These are phyloP conservation scores for Myopa testacea DNA, from an alignment of 2,888 invertebrate genomes.

Conservation along the genomic window DNA sequence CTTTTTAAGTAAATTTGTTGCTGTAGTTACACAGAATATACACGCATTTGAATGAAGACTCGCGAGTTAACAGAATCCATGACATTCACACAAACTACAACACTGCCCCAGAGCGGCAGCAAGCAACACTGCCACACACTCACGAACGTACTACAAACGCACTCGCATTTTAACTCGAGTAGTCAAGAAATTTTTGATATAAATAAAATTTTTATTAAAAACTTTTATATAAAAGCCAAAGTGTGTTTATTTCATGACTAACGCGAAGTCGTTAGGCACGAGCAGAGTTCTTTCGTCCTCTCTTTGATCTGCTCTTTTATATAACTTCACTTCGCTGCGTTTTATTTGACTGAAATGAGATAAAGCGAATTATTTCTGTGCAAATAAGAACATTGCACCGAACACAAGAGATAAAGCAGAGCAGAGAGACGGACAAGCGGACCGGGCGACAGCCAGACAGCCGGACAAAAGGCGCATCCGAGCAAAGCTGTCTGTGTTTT, in stretches of 20 bases:
- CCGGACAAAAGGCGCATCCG: background rate
- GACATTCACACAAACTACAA: constrained; percentile 20
- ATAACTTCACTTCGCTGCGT: background rate
- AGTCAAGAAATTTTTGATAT: background rate
- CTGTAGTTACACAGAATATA: constrained; percentile 6
- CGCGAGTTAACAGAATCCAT: background rate
- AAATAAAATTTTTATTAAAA: constrained; percentile 16
- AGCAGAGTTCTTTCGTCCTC: too few species aligned
- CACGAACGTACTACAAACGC: background rate
- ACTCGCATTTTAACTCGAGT: background rate
- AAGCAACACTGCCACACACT: background rate
- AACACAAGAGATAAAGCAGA: background rate
- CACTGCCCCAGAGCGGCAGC: constrained; percentile 15
- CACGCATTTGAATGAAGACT: too few species aligned
- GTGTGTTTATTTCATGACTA: background rate
- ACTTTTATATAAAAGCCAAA: constrained; percentile 14
- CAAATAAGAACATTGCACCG: constrained; percentile 22
- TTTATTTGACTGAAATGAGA: background rate
- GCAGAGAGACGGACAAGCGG: constrained; percentile 8
- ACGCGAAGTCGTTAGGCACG: background rate
- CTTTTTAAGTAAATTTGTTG: background rate
- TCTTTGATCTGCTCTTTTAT: background rate
- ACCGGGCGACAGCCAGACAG: constrained; percentile 13
- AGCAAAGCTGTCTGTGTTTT: constrained; percentile 14
- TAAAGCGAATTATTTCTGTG: constrained; percentile 27